Base-by-base conservation (phyloP, 2,888 invertebrate genomes). In the Escarpia spicata region DNA sequence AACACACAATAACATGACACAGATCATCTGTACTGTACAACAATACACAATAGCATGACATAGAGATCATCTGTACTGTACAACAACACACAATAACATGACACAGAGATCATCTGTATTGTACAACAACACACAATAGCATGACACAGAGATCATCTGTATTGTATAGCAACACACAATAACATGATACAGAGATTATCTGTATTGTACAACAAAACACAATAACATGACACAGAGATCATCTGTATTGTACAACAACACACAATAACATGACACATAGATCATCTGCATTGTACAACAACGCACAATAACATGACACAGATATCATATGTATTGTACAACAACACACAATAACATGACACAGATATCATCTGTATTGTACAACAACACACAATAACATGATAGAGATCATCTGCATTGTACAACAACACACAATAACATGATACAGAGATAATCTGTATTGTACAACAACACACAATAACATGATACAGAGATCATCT, bases 21-120 rank as follows among this genome's bases (percentile, higher is more conserved):
- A n/a, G n/a, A n/a, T n/a, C n/a, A n/a, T n/a, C n/a, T n/a, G n/a
- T 97, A 89, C 98, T 98, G 97, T 92, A 97, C 90, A 95, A 95
- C 96, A 95, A 94, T 4, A 94, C 52, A 52, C 6, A 12, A 52
- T 8, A 6, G 12, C 52, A 52, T 52, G 52, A 52, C 6, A 52
- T 52, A 12, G 10, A 92, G 12, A 92, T 31, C 45, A 43, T 52
- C 92, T 92, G 31, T 92, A 60, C 91, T 93, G 45, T 60, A 92
- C 60, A 90, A 92, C 10, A 26, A 58, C 26, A 44, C 31, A 12
- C 91, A 37, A 37, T 37, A 37, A 37, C 37, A 37, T 37, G 37
- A 37, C 37, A 37, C 37, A 37, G 37, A 37, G 0, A 37, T 37
- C 98, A 95, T 98, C 98, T 96, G 98, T 97, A 89, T 98, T 98